phyloP scores from a whole-genome alignment of 2,113 vertebrate genomes.

The Chaetops frenatus region DNA sequence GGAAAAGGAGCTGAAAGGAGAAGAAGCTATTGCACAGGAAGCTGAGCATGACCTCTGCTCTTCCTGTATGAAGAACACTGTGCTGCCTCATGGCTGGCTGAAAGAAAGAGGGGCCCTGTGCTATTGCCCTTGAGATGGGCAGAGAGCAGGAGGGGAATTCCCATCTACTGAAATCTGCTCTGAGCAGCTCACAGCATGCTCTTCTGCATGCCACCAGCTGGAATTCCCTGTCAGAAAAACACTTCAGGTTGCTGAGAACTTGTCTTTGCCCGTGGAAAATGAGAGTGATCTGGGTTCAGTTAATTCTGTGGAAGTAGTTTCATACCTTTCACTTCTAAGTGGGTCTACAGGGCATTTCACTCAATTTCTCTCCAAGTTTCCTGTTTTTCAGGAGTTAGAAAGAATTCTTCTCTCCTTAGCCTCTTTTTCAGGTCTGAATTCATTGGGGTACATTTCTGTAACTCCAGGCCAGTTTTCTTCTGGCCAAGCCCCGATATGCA shows the following conservation, averaged over 20 bases:
- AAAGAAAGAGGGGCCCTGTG: background rate
- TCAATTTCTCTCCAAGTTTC: background rate
- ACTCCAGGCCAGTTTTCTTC: background rate
- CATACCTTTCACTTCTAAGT: background rate
- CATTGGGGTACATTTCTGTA: background rate
- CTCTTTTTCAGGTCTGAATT: background rate
- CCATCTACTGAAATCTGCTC: background rate
- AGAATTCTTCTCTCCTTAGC: background rate
- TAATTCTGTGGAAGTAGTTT: background rate
- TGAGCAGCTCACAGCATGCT: background rate
- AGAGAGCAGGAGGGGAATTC: background rate
- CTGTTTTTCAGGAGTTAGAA: background rate
- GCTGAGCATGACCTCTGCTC: background rate
- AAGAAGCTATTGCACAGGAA: constrained; percentile 10
- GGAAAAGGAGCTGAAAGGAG: background rate
- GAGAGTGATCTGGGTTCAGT: background rate
- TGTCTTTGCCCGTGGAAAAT: background rate
- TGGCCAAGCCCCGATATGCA: background rate
- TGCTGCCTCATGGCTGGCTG: background rate
- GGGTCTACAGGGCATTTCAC: background rate
- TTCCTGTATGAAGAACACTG: constrained; percentile 1
- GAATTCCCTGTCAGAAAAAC: background rate
- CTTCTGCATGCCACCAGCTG: background rate
- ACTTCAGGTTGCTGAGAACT: background rate
- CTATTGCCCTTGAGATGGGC: background rate